These are phyloP conservation scores for Microvelia longipes DNA, from an alignment of 1,140 invertebrate genomes.

Conservation along the genomic window DNA sequence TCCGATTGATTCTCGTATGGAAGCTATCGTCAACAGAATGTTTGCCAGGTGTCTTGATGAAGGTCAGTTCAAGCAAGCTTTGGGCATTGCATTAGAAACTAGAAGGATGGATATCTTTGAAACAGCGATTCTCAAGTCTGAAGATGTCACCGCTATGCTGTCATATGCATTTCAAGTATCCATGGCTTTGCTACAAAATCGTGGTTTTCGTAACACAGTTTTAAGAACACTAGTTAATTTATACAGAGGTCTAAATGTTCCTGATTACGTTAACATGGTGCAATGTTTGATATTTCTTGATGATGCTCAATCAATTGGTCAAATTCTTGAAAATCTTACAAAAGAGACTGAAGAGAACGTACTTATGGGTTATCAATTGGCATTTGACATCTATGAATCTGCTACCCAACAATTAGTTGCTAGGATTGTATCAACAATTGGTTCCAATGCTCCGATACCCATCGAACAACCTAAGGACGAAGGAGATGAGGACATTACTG, in stretches of 20 bases:
- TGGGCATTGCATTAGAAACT: slow-evolving; percentile 89
- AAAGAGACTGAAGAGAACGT: slow-evolving; percentile 52
- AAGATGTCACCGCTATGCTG: slow-evolving; percentile 79
- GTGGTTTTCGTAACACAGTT: slow-evolving; percentile 79
- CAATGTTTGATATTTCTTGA: slow-evolving; percentile 94
- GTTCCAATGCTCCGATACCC: slow-evolving; percentile 59
- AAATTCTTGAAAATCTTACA: slow-evolving; percentile 76
- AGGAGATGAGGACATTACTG: slow-evolving; percentile 10
- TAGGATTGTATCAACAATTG: slow-evolving; percentile 67
- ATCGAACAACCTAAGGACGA: slow-evolving; percentile 16
- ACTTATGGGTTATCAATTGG: slow-evolving; percentile 97
- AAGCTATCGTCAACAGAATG: slow-evolving; percentile 92
- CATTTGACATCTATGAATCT: slow-evolving; percentile 96
- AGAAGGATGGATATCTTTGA: slow-evolving; percentile 92
- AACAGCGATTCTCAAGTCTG: slow-evolving; percentile 71
- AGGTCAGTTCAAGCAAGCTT: slow-evolving; percentile 80
- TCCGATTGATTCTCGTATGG: slow-evolving; percentile 70
- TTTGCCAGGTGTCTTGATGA: slow-evolving; percentile 89
- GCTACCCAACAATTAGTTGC: slow-evolving; percentile 94
- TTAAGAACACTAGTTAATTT: slow-evolving; percentile 75
- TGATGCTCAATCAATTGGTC: slow-evolving; percentile 77
- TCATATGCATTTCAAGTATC: slow-evolving; percentile 88
- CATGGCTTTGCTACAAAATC: slow-evolving; percentile 88
- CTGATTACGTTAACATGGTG: slow-evolving; percentile 92
- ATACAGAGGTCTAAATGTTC: slow-evolving; percentile 68